Conservation (phyloP, 2,888 invertebrate species). For the Germaria angustata region DNA sequence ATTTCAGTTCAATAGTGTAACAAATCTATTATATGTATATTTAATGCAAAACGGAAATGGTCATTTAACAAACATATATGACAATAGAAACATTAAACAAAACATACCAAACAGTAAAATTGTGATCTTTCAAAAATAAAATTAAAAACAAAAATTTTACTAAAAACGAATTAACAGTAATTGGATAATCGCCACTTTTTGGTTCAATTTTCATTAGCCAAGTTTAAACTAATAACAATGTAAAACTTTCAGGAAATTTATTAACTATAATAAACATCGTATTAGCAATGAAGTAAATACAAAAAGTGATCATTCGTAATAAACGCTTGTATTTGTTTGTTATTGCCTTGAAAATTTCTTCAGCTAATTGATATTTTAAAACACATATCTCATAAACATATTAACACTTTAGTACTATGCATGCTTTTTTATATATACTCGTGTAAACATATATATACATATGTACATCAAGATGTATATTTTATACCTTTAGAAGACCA, state of each 20-base stretch:
- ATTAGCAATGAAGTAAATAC: constrained; percentile 10
- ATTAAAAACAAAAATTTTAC: constrained; percentile 43
- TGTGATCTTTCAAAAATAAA: constrained; percentile 67
- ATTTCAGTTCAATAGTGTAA: constrained; percentile 57
- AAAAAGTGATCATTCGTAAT: constrained; percentile 37
- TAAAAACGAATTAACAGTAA: constrained; percentile 68
- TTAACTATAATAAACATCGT: background rate
- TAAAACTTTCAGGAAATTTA: constrained; percentile 17
- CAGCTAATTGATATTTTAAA: constrained; percentile 36
- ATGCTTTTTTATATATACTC: background rate
- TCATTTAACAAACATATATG: constrained; percentile 79
- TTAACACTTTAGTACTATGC: constrained; percentile 14
- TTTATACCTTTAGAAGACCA: too few species aligned
- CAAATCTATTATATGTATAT: constrained; percentile 48
- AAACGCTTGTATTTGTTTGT: constrained; percentile 41
- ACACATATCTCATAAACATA: constrained; percentile 30
- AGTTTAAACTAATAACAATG: constrained; percentile 54
- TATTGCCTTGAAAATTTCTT: constrained; percentile 30
- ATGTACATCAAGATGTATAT: background rate
- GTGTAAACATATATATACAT: background rate
- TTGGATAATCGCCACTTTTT: constrained; percentile 66
- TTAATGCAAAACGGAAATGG: constrained; percentile 79
- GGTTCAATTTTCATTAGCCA: constrained; percentile 68
- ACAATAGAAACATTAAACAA: constrained; percentile 60
- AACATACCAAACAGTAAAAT: constrained; percentile 61